Base-by-base conservation (phyloP, 2,797 vertebrate species). In the Eutrigla gurnardus region DNA sequence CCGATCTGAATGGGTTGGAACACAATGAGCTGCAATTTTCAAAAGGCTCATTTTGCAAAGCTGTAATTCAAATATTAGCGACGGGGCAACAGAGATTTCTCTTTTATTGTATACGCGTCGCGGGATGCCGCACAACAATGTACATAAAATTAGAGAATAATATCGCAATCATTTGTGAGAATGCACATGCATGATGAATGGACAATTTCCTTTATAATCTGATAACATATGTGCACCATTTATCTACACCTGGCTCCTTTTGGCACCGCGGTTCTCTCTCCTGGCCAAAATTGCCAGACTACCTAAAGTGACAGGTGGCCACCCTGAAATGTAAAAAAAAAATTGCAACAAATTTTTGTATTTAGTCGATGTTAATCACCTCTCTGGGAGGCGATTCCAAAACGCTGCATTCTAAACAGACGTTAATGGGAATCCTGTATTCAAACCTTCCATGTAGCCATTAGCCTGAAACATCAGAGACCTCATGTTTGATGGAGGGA, bases 301-400 rank as follows among this genome's bases (percentile, higher is more conserved):
- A 80, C 88, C 78, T 82, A 78, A 82, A 87, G 77, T 87, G 89
- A 93, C 92, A 94, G 91, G 90, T 92, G 90, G 89, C 88, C 84
- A 81, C 77, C 75, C 40, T 75, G 83, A 88, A 87, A 88, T 78
- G 57, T 80, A 91, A 73, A 77, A 86, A 91, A 73, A 77, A 86
- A 50, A 82, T 75, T 76, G 82, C 77, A 88, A 83, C 77, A 89
- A 76, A 77, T 91, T 75, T 25, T 91, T 89, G 68, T 75, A 76
- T 87, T 90, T 87, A 88, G 84, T 73, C 80, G 75, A 62, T 75
- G 73, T 90, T 78, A 86, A 74, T 70, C 73, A 15, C 61, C 67
- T 86, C 73, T 80, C 77, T 72, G 55, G 80, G 88, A 78, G 63
- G 43, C n/a, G 39, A 25, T 37, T 75, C 66, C 33, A 67, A 76